phyloP scores from a whole-genome alignment of 2,888 invertebrate genomes.

The Cacoxenus indagator region DNA sequence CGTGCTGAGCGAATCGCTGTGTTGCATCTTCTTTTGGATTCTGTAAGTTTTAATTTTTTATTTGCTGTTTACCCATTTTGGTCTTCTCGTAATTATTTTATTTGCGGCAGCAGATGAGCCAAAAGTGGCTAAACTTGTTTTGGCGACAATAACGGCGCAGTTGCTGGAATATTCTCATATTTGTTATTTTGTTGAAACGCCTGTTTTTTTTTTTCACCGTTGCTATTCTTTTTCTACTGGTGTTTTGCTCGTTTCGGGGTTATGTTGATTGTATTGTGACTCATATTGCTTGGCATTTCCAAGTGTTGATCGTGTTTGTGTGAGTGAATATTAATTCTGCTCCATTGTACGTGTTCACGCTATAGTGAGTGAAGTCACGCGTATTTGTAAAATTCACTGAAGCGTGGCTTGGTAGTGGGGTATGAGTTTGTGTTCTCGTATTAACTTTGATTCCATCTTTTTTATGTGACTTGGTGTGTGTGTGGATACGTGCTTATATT shows the following conservation, averaged over 20 bases:
- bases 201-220: background rate
- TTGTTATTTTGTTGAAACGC: slow-evolving; percentile 34
- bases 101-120: slow-evolving; percentile 13
- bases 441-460: background rate
- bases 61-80: background rate
- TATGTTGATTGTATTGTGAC: slow-evolving; percentile 53
- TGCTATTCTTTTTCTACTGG: background rate
- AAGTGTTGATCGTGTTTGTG: background rate
- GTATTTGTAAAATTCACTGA: slow-evolving; percentile 30
- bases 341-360: background rate
- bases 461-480: background rate
- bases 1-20: slow-evolving; percentile 28
- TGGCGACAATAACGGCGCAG: background rate
- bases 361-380: slow-evolving; percentile 19
- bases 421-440: slow-evolving; percentile 1
- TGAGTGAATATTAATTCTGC: slow-evolving; percentile 6
- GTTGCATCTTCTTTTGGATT: slow-evolving; percentile 10
- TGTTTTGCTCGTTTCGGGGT: background rate
- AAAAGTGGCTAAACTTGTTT: slow-evolving; percentile 21
- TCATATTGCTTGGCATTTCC: slow-evolving; percentile 58
- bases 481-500: slow-evolving; percentile 5
- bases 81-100: slow-evolving; percentile 2
- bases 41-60: slow-evolving; percentile 10
- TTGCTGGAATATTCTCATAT: background rate
- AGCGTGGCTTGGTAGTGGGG: slow-evolving; percentile 23